Evolutionary conservation across 23 tunicate species (phyloP).

Genomic region (Ciona savignyi): DNA sequence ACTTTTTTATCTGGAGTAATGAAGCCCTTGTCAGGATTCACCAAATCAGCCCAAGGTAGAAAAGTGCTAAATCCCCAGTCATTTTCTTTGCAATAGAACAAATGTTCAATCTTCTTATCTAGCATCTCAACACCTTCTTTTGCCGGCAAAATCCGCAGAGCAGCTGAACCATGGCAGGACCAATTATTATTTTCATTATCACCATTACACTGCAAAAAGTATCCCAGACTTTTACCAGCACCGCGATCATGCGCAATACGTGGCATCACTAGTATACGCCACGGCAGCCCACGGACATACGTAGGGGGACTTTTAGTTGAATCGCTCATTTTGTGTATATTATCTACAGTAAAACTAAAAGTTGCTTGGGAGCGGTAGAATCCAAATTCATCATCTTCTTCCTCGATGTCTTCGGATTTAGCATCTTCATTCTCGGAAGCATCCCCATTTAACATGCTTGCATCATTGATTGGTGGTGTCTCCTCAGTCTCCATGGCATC

Average conservation of each 20-base stretch:
- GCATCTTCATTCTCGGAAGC: conserved; percentile 46
- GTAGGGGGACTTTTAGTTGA: conserved; percentile 73
- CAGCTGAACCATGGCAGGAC: conserved; percentile 97
- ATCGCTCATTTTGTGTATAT: conserved; percentile 73
- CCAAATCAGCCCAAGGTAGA: conserved; percentile 73
- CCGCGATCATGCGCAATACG: conserved; percentile 62
- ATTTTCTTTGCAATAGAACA: conserved; percentile 93
- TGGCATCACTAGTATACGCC: conserved; percentile 94
- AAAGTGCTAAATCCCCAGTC: conserved; percentile 96
- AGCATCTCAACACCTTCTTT: conserved; percentile 66
- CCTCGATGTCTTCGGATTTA: conserved; percentile 44
- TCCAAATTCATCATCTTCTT: conserved; percentile 83
- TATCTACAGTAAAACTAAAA: conserved; percentile 61
- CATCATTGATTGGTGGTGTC: conserved; percentile 5
- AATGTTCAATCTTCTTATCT: conserved; percentile 84
- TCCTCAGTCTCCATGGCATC: conserved; percentile 69
- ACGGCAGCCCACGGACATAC: conserved; percentile 84
- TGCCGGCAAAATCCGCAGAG: conserved; percentile 80
- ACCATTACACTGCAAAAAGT: conserved; percentile 95
- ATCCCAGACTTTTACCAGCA: conserved; percentile 67
- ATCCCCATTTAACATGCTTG: conserved; percentile 53
- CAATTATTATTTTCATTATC: conserved; percentile 85
- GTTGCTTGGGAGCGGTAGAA: conserved; percentile 90
- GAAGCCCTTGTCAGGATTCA: conserved; percentile 86
- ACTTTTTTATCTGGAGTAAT: conserved; percentile 79